Evolutionary conservation across 2,797 vertebrate species (phyloP).

Genomic region (Choloepus didactylus): DNA sequence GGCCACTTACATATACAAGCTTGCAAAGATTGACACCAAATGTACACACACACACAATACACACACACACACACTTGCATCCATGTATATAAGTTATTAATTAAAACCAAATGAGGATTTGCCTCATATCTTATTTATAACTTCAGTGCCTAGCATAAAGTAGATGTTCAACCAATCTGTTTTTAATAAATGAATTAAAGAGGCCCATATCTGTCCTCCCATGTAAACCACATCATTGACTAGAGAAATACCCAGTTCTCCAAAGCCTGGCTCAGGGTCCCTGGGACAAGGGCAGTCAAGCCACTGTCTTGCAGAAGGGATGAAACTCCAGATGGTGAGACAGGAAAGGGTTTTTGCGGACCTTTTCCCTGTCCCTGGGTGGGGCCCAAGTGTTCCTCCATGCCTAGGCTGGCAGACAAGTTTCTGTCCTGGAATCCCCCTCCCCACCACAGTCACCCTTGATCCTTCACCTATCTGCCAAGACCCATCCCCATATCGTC

Average conservation of each 20-base stretch:
- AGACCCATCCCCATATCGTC: not conserved
- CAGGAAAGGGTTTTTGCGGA: not conserved
- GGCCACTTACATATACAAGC: not conserved
- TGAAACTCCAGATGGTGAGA: not conserved
- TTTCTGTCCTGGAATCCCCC: not conserved
- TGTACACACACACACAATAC: not conserved
- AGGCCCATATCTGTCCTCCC: not conserved
- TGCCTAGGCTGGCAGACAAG: not conserved
- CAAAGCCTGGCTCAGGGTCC: not conserved
- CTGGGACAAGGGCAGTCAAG: not conserved
- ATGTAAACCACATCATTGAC: not conserved
- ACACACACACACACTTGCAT: not conserved
- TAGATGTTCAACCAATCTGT: not conserved
- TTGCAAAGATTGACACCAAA: not conserved
- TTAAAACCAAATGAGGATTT: not conserved
- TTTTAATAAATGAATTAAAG: slow-evolving; percentile 13
- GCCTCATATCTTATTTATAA: not conserved
- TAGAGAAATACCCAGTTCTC: not conserved
- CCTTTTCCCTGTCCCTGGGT: not conserved
- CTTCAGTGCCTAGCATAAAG: not conserved
- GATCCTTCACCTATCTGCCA: not conserved
- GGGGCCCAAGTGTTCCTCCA: not conserved
- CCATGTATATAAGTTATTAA: not conserved
- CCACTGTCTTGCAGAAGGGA: not conserved
- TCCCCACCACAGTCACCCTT: too few species aligned